phyloP scores from a whole-genome alignment of 2,888 invertebrate genomes.

The Caenorhabditis sp. region DNA sequence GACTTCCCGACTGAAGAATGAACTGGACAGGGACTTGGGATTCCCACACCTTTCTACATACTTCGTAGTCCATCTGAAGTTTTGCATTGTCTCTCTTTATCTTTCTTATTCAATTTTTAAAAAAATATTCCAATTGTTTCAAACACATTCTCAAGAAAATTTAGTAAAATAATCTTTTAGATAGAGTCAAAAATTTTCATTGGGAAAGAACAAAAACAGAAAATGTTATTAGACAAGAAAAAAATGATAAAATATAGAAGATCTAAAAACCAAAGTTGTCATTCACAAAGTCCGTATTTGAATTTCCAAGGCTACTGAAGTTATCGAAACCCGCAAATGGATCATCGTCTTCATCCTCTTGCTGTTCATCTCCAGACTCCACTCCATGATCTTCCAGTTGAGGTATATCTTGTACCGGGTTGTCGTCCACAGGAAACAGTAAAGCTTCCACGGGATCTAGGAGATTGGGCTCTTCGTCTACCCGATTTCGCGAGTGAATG shows the following conservation, averaged over 20 bases:
- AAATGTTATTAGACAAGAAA: background rate
- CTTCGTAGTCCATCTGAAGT: conserved; percentile 89
- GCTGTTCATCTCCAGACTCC: conserved; percentile 9
- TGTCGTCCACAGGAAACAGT: conserved; percentile 15
- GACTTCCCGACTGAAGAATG: conserved; percentile 92
- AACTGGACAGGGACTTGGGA: conserved; percentile 96
- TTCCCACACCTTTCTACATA: conserved; percentile 95
- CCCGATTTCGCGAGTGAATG: conserved; percentile 22
- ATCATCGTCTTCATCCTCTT: conserved; percentile 22
- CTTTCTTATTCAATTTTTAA: background rate
- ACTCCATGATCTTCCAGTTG: background rate
- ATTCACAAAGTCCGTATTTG: conserved; percentile 41
- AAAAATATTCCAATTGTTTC: conserved; percentile 1
- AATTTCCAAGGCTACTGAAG: conserved; percentile 27
- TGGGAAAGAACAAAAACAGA: background rate
- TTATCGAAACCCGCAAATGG: conserved; percentile 9
- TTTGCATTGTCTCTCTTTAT: background rate
- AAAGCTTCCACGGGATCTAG: conserved; percentile 30
- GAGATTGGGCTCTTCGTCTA: background rate
- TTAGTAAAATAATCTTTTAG: background rate
- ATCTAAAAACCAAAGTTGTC: conserved; percentile 48
- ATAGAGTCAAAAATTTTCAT: background rate
- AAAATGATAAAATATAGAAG: background rate
- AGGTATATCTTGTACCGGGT: background rate
- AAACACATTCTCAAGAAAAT: background rate